phyloP scores from a whole-genome alignment of 2,888 invertebrate species.

The Orthosia cruda region DNA sequence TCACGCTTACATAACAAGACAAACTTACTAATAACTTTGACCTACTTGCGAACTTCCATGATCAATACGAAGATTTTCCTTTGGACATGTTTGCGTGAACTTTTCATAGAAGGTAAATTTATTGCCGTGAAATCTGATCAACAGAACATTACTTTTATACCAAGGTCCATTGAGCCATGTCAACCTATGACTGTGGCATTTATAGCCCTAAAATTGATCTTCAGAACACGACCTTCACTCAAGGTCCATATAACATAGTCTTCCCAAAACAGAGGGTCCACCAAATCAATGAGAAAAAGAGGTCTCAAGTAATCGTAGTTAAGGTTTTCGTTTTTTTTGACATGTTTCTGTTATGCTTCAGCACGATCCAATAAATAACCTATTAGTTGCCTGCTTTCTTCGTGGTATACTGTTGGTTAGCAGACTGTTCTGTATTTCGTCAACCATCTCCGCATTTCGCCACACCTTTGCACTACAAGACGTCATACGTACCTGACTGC shows the following conservation, averaged over 20 bases:
- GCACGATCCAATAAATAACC: no score
- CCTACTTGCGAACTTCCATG: conserved; percentile 36
- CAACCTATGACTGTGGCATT: no score
- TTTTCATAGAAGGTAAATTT: conserved; percentile 9
- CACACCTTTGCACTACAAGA: background rate
- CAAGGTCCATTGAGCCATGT: background rate
- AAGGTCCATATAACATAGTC: no score
- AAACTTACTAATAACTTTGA: conserved; percentile 30
- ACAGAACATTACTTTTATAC: background rate
- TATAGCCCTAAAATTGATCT: no score
- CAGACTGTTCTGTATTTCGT: background rate
- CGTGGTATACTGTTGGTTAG: no score
- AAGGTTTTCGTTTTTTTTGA: no score
- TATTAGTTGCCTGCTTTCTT: no score
- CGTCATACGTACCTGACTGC: background rate
- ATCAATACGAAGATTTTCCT: conserved; percentile 36
- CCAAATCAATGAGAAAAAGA: no score
- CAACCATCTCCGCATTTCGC: background rate
- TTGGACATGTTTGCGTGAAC: conserved; percentile 30
- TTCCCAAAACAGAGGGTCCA: no score
- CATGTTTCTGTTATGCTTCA: no score
- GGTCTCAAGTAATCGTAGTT: no score
- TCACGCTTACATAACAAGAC: background rate
- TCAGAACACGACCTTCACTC: no score
- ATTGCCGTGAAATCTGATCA: conserved; percentile 17